Evolutionary conservation across 2,113 vertebrate species (phyloP).

Genomic region (Salvator merianae): DNA sequence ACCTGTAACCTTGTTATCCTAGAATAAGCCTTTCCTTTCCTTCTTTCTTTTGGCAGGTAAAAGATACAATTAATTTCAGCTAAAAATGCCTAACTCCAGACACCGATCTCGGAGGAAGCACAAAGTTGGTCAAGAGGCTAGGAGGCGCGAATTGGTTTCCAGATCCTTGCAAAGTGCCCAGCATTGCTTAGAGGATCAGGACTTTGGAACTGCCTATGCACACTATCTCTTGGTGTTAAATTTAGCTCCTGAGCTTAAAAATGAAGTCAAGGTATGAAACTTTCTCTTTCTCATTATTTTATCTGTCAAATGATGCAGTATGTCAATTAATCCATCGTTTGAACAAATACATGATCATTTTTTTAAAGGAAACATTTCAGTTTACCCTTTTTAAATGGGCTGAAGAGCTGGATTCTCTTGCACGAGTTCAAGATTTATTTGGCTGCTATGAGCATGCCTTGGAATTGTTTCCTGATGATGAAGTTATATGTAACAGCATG

Average conservation of each 20-base stretch:
- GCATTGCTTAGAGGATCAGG: conserved; percentile 86
- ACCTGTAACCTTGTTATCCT: background rate
- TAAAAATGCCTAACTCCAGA: conserved; percentile 70
- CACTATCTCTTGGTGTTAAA: conserved; percentile 94
- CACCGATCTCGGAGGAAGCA: conserved; percentile 63
- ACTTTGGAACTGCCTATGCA: conserved; percentile 94
- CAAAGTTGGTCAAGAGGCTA: conserved; percentile 74
- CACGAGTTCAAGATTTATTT: conserved; percentile 90
- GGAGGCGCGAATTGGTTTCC: conserved; percentile 85
- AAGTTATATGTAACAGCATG: conserved; percentile 97
- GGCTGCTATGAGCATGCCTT: conserved; percentile 95
- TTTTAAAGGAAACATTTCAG: conserved; percentile 90
- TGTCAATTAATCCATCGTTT: background rate
- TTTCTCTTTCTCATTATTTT: background rate
- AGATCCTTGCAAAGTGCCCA: conserved; percentile 91
- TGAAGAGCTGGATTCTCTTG: conserved; percentile 90
- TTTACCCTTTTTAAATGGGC: conserved; percentile 95
- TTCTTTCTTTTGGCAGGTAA: background rate
- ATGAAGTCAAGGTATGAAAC: conserved; percentile 73
- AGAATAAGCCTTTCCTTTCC: background rate
- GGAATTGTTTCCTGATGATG: conserved; percentile 90
- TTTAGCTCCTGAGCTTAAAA: conserved; percentile 88
- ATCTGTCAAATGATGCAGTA: background rate
- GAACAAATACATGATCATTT: background rate
- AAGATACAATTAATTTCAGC: background rate